A percentile compares a stretch with the other conserved stretches of the same genome.
phyloP scores from a whole-genome alignment of 2,888 invertebrate species.

The Philhelius pedissequus region DNA sequence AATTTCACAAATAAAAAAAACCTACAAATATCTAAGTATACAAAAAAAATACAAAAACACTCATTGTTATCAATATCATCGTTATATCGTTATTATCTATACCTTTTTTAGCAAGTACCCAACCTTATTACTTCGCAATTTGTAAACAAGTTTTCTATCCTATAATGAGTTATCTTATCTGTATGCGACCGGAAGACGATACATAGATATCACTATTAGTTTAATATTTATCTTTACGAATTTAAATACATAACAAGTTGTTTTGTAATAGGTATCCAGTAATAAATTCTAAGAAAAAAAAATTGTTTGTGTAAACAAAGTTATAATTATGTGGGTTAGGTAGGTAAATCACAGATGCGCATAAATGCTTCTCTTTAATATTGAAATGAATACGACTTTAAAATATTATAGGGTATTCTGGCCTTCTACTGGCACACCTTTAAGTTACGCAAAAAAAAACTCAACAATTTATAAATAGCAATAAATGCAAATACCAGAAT shows the following conservation, averaged over 20 bases:
- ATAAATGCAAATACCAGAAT: too few species aligned
- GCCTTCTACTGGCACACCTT: not conserved
- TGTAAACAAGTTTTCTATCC: slow-evolving; percentile 21
- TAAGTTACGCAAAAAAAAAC: not conserved
- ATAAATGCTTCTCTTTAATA: not conserved
- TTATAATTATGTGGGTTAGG: not conserved
- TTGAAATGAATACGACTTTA: not conserved
- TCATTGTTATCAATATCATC: not conserved
- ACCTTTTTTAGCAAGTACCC: not conserved
- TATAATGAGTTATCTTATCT: slow-evolving; percentile 43
- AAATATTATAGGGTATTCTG: not conserved
- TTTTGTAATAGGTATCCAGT: not conserved
- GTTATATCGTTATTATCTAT: not conserved
- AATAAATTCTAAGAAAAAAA: not conserved
- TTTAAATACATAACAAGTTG: not conserved
- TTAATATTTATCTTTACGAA: slow-evolving; percentile 39
- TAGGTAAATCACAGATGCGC: not conserved
- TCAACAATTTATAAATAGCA: too few species aligned
- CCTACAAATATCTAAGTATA: not conserved
- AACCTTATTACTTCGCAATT: slow-evolving; percentile 9
- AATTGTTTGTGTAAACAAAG: not conserved
- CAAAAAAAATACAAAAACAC: not conserved
- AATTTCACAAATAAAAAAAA: not conserved
- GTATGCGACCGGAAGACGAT: slow-evolving; percentile 55
- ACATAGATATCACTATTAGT: slow-evolving; percentile 16